Base-by-base conservation (phyloP, 2,888 invertebrate genomes). In the Trichopoda pennipes region DNA sequence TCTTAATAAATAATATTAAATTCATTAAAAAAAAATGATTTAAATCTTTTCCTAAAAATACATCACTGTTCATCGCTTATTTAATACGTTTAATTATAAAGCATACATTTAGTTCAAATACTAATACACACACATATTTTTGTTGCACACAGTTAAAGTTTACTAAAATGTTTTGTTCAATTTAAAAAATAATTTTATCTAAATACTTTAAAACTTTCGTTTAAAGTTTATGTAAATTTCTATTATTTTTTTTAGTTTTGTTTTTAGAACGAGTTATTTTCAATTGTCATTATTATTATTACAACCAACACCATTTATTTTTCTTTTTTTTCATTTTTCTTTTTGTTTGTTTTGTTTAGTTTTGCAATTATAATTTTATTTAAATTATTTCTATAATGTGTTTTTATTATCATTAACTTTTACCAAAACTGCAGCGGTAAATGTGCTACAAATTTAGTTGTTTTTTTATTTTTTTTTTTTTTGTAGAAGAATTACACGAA, bases 241-340 rank as follows among this genome's bases (percentile, higher is more conserved):
- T 53, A 21, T 49, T 16, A 1, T 61, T 61, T 51, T 42, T n/a
- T n/a, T n/a, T n/a, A n/a, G n/a, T n/a, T n/a, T n/a, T n/a, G n/a
- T n/a, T n/a, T 17, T 53, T 63, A 42, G 14, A 16, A 42, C 28
- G 8, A 23, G 9, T 66, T 75, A 16, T 19, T 21, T 21, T 49
- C 69, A 77, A 63, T 77, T 77, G 77, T 70, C 56, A 77, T 70
- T 70, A 56, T 77, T 70, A 12, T 55, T 49, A 58, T 49, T 70
- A 63, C 61, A 53, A 69, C 61, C 60, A 69, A 55, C 32, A 55
- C 21, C 47, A 69, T 63, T 69, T 19, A 47, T 63, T 8, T 35
- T 35, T 10, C 9, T 28, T 28, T 28, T n/a, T n/a, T n/a, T n/a
- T n/a, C n/a, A n/a, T n/a, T n/a, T n/a, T n/a, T n/a, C n/a, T n/a